phyloP scores from a whole-genome alignment of 2,113 vertebrate species.

The Callipepla squamata region DNA sequence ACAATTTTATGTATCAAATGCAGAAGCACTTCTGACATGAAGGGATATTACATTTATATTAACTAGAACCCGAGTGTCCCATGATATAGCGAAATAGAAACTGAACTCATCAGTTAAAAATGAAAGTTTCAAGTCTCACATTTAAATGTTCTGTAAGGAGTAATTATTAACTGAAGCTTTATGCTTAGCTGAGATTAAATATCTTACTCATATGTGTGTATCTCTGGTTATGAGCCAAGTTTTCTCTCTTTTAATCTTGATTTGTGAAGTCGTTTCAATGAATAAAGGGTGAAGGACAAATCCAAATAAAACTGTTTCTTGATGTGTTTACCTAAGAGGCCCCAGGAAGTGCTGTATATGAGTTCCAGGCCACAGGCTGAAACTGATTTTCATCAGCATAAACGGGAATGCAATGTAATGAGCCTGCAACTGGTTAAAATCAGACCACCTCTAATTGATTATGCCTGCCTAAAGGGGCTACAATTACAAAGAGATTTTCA shows the following conservation, averaged over 20 bases:
- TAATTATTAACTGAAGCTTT: constrained; percentile 13
- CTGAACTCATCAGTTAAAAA: constrained; percentile 5
- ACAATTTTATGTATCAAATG: constrained; percentile 11
- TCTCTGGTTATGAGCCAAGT: constrained; percentile 47
- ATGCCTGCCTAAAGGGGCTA: constrained; percentile 69
- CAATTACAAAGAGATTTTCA: constrained; percentile 73
- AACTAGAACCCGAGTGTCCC: constrained; percentile 21
- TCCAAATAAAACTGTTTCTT: constrained; percentile 74
- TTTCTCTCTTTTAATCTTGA: constrained; percentile 63
- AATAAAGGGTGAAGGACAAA: constrained; percentile 66
- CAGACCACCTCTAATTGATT: constrained; percentile 78
- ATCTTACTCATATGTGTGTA: not conserved
- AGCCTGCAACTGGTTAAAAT: constrained; percentile 80
- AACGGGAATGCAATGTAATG: constrained; percentile 75
- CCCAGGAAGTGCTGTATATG: constrained; percentile 72
- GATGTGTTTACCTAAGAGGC: constrained; percentile 77
- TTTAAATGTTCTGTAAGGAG: not conserved
- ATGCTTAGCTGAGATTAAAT: not conserved
- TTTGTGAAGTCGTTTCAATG: constrained; percentile 66
- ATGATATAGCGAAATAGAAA: not conserved
- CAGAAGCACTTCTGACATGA: constrained; percentile 13
- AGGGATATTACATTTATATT: constrained; percentile 12
- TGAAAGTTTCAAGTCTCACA: not conserved
- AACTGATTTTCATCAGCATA: constrained; percentile 77
- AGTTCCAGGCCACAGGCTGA: constrained; percentile 77